Conservation (phyloP, 2,888 invertebrate genomes). For the Slavum lentiscoides region DNA sequence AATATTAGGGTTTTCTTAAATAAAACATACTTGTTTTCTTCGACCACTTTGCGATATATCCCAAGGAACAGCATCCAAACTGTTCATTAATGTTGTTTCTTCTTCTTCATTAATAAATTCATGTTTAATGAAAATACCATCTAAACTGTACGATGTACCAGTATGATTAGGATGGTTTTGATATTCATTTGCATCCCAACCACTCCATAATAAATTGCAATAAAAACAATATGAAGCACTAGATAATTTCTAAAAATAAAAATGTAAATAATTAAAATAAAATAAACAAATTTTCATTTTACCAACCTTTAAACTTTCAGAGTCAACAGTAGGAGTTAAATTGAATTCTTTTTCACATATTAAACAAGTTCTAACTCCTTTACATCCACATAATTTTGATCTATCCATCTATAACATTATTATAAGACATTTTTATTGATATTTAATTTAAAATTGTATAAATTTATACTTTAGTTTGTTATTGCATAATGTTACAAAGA, state of each 20-base stretch:
- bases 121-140: slow-evolving; percentile 61
- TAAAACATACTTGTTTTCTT: slow-evolving; percentile 76
- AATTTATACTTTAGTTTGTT: too few relatives aligned
- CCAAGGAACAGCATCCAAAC: slow-evolving; percentile 83
- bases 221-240: slow-evolving; percentile 68
- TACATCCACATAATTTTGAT: slow-evolving; percentile 84
- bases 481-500: too few relatives aligned
- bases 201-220: slow-evolving; percentile 76
- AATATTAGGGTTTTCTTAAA: not conserved
- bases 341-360: slow-evolving; percentile 76
- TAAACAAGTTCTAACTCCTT: slow-evolving; percentile 87
- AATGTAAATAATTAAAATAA: not conserved
- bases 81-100: slow-evolving; percentile 68
- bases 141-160: slow-evolving; percentile 65
- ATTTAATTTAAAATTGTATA: not conserved
- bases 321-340: slow-evolving; percentile 57
- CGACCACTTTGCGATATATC: slow-evolving; percentile 92
- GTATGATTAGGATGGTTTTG: slow-evolving; percentile 71
- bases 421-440: not conserved
- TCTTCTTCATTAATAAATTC: slow-evolving; percentile 77
- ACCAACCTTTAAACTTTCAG: slow-evolving; percentile 35
- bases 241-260: slow-evolving; percentile 59
- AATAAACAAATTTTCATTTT: not conserved
- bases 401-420: slow-evolving; percentile 64
- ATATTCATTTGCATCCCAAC: slow-evolving; percentile 69